phyloP scores from a whole-genome alignment of 1,140 invertebrate species.

The Bombus picipes region DNA sequence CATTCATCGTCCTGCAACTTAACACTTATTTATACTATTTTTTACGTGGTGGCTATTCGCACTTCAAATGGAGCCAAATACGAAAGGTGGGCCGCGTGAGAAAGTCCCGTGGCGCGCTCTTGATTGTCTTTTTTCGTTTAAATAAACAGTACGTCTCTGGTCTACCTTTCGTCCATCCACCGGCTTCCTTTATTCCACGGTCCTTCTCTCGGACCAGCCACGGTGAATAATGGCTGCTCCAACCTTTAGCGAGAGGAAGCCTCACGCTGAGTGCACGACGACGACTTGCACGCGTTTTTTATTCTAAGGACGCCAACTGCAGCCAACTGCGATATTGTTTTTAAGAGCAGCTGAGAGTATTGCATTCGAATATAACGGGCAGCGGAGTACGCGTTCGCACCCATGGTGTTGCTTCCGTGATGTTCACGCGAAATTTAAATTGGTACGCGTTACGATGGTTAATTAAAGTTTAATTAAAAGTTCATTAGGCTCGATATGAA shows the following conservation, averaged over 20 bases:
- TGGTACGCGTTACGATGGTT: conserved; percentile 22
- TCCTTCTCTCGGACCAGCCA: conserved; percentile 35
- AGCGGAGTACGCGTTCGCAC: background rate
- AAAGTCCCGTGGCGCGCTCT: conserved; percentile 51
- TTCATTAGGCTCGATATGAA: conserved; percentile 33
- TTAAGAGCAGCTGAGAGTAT: conserved; percentile 46
- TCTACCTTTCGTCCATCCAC: conserved; percentile 58
- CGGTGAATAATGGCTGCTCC: conserved; percentile 59
- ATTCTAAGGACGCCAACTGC: conserved; percentile 52
- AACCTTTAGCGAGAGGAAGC: conserved; percentile 49
- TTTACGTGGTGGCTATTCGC: conserved; percentile 66
- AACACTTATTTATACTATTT: conserved; percentile 69
- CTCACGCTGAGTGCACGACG: conserved; percentile 37
- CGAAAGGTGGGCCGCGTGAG: conserved; percentile 22
- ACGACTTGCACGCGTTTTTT: conserved; percentile 44
- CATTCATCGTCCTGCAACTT: conserved; percentile 41
- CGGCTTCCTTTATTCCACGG: conserved; percentile 58
- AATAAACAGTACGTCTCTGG: conserved; percentile 57
- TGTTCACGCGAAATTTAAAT: conserved; percentile 35
- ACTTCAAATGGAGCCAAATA: conserved; percentile 37
- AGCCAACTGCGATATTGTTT: conserved; percentile 55
- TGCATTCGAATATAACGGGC: background rate
- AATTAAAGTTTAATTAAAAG: conserved; percentile 56
- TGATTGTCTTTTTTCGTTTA: conserved; percentile 36
- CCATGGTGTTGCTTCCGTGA: too few species aligned